Percentiles rank a stretch among this genome's conserved stretches.
Evolutionary conservation across 2,797 vertebrate species (phyloP).

Genomic region (Mormyrops boulengeri): DNA sequence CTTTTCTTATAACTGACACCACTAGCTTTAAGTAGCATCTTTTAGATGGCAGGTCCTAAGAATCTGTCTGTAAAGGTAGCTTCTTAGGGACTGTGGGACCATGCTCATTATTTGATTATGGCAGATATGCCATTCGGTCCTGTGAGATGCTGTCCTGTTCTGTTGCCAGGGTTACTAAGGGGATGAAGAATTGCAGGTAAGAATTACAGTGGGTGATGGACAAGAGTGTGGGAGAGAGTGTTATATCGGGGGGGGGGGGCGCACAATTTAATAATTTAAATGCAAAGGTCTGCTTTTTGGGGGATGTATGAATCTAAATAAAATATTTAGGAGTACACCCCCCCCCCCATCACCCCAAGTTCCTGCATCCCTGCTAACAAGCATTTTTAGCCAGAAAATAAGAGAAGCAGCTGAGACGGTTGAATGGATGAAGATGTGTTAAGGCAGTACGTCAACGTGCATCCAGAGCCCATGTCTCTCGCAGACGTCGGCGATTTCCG

Average conservation of each 20-base stretch:
- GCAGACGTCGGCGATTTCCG: conserved; percentile 54
- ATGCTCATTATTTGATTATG: background rate
- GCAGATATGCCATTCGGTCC: no score
- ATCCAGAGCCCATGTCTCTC: conserved; percentile 57
- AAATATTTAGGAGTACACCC: background rate
- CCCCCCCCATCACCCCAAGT: background rate
- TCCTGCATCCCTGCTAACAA: background rate
- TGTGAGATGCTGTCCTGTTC: background rate
- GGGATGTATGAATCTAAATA: background rate
- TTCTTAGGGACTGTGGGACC: background rate
- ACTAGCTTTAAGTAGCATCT: background rate
- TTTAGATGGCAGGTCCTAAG: background rate
- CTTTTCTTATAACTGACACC: background rate
- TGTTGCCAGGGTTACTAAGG: background rate
- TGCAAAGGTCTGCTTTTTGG: background rate
- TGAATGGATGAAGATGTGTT: background rate
- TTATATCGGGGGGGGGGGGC: background rate
- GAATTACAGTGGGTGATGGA: background rate
- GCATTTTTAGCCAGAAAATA: background rate
- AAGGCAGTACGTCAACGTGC: conserved; percentile 56
- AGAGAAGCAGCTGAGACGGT: background rate
- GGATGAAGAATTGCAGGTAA: background rate
- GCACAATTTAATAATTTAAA: background rate
- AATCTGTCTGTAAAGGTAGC: background rate
- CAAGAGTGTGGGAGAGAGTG: background rate